A percentile compares a stretch with the other conserved stretches of the same genome.
These are phyloP conservation scores for Danio albolineatus DNA, from an alignment of 2,797 vertebrate species.

Conservation along the genomic window DNA sequence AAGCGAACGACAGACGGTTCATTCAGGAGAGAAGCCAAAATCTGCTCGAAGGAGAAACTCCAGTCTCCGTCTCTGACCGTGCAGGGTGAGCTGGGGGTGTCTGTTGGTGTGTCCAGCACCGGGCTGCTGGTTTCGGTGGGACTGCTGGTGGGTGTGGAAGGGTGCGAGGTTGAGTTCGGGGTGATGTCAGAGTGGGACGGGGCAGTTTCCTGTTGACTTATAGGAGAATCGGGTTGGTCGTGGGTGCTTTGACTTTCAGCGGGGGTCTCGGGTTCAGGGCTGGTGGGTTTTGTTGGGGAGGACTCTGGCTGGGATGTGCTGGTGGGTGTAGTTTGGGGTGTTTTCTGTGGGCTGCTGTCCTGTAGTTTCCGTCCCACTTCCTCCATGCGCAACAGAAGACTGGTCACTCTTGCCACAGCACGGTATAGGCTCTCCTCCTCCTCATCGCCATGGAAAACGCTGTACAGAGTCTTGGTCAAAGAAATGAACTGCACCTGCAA, in stretches of 20 bases:
- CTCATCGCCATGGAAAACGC: constrained; percentile 91
- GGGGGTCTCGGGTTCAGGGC: constrained; percentile 56
- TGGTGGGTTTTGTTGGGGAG: neutral
- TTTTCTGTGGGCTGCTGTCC: constrained; percentile 64
- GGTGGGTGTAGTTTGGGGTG: constrained; percentile 49
- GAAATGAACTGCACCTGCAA: constrained; percentile 94
- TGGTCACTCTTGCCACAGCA: constrained; percentile 92
- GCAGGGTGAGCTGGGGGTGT: constrained; percentile 56
- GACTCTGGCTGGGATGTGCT: constrained; percentile 16
- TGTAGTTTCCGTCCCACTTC: constrained; percentile 92
- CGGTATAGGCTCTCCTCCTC: constrained; percentile 92
- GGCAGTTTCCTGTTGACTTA: constrained; percentile 9
- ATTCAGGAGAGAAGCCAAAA: constrained; percentile 94
- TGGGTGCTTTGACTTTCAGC: constrained; percentile 51
- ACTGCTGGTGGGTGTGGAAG: constrained; percentile 60
- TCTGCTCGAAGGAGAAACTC: constrained; percentile 98
- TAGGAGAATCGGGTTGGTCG: constrained; percentile 14
- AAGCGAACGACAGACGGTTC: constrained; percentile 91
- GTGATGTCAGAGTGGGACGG: constrained; percentile 19
- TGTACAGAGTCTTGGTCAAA: constrained; percentile 96
- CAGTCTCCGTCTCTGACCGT: constrained; percentile 78
- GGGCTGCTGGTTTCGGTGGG: constrained; percentile 59
- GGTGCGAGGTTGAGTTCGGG: constrained; percentile 37
- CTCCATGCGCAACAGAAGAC: constrained; percentile 94
- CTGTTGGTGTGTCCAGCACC: constrained; percentile 63